These are phyloP conservation scores for Parauchenoglanis punctatus DNA, from an alignment of 2,797 vertebrate genomes.

Conservation along the genomic window DNA sequence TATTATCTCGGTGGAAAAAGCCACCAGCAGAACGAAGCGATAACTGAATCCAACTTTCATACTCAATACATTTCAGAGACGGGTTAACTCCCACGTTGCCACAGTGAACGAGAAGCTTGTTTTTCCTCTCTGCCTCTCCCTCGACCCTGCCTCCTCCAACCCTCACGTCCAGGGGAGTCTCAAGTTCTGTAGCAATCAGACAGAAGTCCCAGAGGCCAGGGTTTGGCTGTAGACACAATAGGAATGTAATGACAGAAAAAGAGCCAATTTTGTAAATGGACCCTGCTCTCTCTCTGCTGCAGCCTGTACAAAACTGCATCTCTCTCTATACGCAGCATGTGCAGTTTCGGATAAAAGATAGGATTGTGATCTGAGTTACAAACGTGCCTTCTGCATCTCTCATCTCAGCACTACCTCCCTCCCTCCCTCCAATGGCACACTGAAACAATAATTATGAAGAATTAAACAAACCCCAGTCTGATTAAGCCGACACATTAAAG, in stretches of 20 bases:
- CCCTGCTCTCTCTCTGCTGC: constrained; percentile 48
- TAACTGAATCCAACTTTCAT: constrained; percentile 20
- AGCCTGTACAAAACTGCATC: constrained; percentile 54
- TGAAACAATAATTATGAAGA: constrained; percentile 66
- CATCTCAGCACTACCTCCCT: constrained; percentile 41
- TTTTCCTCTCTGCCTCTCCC: constrained; percentile 36
- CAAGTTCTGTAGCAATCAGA: constrained; percentile 53
- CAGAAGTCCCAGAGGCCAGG: constrained; percentile 26
- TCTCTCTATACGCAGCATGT: constrained; percentile 61
- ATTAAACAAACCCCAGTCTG: constrained; percentile 70
- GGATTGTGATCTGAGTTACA: constrained; percentile 56
- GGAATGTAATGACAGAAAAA: constrained; percentile 60
- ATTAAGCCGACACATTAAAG: constrained; percentile 63
- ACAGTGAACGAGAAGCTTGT: not conserved
- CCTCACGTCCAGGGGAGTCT: constrained; percentile 26
- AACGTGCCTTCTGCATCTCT: constrained; percentile 44
- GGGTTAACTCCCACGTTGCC: constrained; percentile 29
- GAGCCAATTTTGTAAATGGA: constrained; percentile 60
- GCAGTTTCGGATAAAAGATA: constrained; percentile 56
- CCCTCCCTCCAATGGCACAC: constrained; percentile 53
- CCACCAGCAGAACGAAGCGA: constrained; percentile 30
- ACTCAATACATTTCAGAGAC: constrained; percentile 40
- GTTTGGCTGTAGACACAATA: constrained; percentile 56
- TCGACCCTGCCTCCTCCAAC: constrained; percentile 32
- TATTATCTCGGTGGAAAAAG: constrained; percentile 31